These are phyloP conservation scores for Oplegnathus fasciatus DNA, from an alignment of 2,113 vertebrate genomes.

Conservation along the genomic window DNA sequence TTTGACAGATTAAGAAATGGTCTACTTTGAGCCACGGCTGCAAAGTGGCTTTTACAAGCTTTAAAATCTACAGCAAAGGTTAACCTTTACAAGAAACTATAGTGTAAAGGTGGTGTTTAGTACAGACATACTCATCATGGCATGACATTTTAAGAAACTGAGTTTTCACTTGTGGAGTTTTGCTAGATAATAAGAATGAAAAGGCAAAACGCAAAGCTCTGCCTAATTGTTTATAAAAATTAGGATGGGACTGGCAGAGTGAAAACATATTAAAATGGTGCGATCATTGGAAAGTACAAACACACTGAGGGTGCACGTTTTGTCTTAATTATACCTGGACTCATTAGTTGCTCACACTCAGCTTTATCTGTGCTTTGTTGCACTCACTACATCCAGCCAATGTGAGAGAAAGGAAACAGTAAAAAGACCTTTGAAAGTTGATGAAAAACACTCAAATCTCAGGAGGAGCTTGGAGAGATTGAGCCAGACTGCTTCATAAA, in stretches of 20 bases:
- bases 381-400: neutral
- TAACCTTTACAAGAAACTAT: neutral
- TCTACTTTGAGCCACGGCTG: slow-evolving; percentile 1
- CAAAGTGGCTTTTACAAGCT: slow-evolving; percentile 35
- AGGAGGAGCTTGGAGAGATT: slow-evolving; percentile 28
- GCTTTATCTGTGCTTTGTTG: slow-evolving; percentile 31
- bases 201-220: neutral
- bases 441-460: slow-evolving; percentile 61
- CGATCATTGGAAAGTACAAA: neutral
- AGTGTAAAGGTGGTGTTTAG: slow-evolving; percentile 4
- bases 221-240: neutral
- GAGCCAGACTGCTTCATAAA: slow-evolving; percentile 55
- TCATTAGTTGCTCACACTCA: neutral
- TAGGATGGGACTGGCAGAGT: neutral
- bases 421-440: slow-evolving; percentile 61
- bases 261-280: slow-evolving; percentile 6
- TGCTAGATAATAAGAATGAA: neutral
- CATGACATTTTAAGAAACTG: neutral
- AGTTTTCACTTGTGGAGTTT: neutral
- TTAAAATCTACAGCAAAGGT: slow-evolving; percentile 8
- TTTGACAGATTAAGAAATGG: slow-evolving; percentile 31
- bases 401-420: slow-evolving; percentile 13
- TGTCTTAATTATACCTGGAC: slow-evolving; percentile 19
- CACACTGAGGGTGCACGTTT: neutral
- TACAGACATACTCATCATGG: neutral